These are phyloP conservation scores for Maniola hyperantus DNA, from an alignment of 2,888 invertebrate species.

Conservation along the genomic window DNA sequence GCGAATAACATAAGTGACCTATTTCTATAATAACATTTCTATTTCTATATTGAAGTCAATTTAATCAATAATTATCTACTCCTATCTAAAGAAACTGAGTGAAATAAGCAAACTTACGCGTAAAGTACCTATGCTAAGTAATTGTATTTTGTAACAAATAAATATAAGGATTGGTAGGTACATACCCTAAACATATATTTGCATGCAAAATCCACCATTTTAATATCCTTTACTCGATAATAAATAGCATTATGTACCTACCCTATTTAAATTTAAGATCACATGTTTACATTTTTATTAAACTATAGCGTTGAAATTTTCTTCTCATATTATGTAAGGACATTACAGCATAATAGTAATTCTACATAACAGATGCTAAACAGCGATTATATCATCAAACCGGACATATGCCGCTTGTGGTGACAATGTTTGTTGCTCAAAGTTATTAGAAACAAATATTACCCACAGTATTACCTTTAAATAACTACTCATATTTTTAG, in stretches of 20 bases:
- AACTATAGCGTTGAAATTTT: slow-evolving; percentile 29
- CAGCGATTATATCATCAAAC: slow-evolving; percentile 37
- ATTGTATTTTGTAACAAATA: too few species aligned
- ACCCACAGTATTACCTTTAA: not conserved
- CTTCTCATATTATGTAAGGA: slow-evolving; percentile 35
- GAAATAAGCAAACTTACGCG: too few species aligned
- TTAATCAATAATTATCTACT: not conserved
- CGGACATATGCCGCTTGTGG: slow-evolving; percentile 29
- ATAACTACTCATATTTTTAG: not conserved
- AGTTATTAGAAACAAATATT: not conserved
- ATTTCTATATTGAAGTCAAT: not conserved
- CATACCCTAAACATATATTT: too few species aligned
- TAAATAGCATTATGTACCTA: too few species aligned
- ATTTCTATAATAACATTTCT: not conserved
- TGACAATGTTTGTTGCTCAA: slow-evolving; percentile 21
- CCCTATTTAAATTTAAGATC: too few species aligned
- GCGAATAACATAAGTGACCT: slow-evolving; percentile 5
- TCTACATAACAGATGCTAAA: slow-evolving; percentile 34
- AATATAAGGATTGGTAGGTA: too few species aligned
- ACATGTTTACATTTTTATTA: not conserved
- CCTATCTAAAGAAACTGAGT: not conserved
- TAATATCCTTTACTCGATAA: too few species aligned
- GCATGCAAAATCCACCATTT: too few species aligned
- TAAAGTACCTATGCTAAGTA: too few species aligned
- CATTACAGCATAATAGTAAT: slow-evolving; percentile 39